phyloP scores from a whole-genome alignment of 2,797 vertebrate genomes.

The Gadopsis marmoratus region DNA sequence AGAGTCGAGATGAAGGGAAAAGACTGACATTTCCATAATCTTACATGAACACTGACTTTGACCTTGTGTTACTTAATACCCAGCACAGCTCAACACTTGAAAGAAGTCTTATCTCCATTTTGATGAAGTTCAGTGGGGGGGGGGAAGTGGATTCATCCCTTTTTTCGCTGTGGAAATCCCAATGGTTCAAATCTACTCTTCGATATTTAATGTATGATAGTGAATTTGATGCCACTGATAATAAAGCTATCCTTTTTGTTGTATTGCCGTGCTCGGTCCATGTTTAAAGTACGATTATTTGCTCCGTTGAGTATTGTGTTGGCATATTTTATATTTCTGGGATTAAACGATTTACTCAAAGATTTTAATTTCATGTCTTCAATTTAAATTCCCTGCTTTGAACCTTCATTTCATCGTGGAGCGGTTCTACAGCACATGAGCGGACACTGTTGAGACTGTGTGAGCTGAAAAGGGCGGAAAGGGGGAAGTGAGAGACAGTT shows the following conservation, averaged over 20 bases:
- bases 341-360: slow-evolving; percentile 31
- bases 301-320: background rate
- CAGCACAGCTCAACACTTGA: slow-evolving; percentile 77
- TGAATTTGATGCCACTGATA: slow-evolving; percentile 66
- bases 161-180: slow-evolving; percentile 65
- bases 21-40: slow-evolving; percentile 83
- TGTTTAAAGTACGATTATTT: slow-evolving; percentile 18
- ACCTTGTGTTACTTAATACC: slow-evolving; percentile 81
- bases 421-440: background rate
- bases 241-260: slow-evolving; percentile 53
- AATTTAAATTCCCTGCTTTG: slow-evolving; percentile 16
- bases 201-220: slow-evolving; percentile 74
- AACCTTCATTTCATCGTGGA: slow-evolving; percentile 8
- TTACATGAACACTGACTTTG: slow-evolving; percentile 75
- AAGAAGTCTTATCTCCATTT: slow-evolving; percentile 80
- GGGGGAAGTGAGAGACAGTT: background rate
- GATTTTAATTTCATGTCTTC: slow-evolving; percentile 27
- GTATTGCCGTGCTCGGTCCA: slow-evolving; percentile 17
- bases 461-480: background rate
- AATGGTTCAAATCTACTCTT: slow-evolving; percentile 77
- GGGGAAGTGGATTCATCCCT: slow-evolving; percentile 69
- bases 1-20: slow-evolving; percentile 51
- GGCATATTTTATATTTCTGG: slow-evolving; percentile 21
- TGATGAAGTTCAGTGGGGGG: slow-evolving; percentile 78
- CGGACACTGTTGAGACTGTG: background rate